Conservation (phyloP, 2,888 invertebrate genomes). For the Bruchidius siliquastri region DNA sequence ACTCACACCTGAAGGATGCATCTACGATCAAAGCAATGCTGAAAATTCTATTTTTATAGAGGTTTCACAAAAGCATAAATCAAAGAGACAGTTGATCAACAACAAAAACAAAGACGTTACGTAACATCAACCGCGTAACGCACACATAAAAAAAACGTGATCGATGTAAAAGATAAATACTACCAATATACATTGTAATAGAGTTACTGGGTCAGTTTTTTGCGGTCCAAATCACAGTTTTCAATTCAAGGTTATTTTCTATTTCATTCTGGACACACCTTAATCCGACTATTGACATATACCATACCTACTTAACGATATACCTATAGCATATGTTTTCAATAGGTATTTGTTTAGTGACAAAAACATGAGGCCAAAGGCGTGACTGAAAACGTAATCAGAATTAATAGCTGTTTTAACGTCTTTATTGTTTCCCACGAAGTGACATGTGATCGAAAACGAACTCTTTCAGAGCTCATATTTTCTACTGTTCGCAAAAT, state of each 20-base stretch:
- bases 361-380: neutral
- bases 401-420: neutral
- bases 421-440: neutral
- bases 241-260: neutral
- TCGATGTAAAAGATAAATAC: neutral
- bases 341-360: neutral
- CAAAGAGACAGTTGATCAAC: neutral
- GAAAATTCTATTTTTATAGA: neutral
- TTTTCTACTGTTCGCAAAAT: too few species aligned
- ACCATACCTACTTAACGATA: neutral
- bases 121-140: neutral
- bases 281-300: neutral
- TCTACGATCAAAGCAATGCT: neutral
- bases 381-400: neutral
- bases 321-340: neutral
- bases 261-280: neutral
- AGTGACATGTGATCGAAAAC: too few species aligned
- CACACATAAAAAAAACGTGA: neutral
- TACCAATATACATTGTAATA: neutral
- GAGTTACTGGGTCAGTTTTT: neutral
- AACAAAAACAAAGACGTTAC: neutral
- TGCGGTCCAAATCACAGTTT: neutral
- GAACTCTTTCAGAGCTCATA: too few species aligned
- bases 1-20: too few species aligned
- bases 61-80: neutral